phyloP scores from a whole-genome alignment of 64 coral and sea anemone genomes.

The Catalaphyllia jardinei region DNA sequence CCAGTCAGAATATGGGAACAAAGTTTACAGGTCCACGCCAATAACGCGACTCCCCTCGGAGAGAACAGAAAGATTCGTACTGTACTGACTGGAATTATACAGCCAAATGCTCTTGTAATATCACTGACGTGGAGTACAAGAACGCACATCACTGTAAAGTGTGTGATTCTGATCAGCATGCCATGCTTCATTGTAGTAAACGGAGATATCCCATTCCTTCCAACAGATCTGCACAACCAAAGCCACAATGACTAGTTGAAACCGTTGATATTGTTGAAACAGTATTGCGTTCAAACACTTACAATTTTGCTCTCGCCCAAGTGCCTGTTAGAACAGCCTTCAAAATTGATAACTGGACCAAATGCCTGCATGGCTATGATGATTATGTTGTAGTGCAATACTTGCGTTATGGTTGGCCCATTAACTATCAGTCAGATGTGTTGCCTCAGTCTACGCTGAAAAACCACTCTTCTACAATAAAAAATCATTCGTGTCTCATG shows the following conservation, averaged over 20 bases:
- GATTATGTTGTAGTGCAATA: constrained; percentile 1
- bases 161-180: constrained; percentile 21
- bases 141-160: constrained; percentile 12
- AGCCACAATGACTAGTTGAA: constrained; percentile 18
- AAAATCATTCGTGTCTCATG: too few relatives aligned
- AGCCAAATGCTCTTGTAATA: constrained; percentile 14
- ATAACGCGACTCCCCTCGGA: too few relatives aligned
- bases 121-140: constrained; percentile 14
- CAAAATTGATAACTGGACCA: constrained; percentile 4
- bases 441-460: too few relatives aligned
- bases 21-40: too few relatives aligned
- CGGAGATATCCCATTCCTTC: constrained; percentile 18
- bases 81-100: constrained; percentile 1
- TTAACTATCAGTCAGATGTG: too few relatives aligned
- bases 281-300: background rate
- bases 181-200: constrained; percentile 7
- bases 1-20: too few relatives aligned
- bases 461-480: too few relatives aligned
- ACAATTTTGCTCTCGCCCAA: constrained; percentile 3
- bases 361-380: constrained; percentile 19
- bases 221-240: background rate
- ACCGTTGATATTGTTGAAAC: background rate
- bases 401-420: background rate
- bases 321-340: background rate
- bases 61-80: too few relatives aligned